Evolutionary conservation across 2,797 vertebrate genomes (phyloP).

Genomic region (Acanthopagrus latus): DNA sequence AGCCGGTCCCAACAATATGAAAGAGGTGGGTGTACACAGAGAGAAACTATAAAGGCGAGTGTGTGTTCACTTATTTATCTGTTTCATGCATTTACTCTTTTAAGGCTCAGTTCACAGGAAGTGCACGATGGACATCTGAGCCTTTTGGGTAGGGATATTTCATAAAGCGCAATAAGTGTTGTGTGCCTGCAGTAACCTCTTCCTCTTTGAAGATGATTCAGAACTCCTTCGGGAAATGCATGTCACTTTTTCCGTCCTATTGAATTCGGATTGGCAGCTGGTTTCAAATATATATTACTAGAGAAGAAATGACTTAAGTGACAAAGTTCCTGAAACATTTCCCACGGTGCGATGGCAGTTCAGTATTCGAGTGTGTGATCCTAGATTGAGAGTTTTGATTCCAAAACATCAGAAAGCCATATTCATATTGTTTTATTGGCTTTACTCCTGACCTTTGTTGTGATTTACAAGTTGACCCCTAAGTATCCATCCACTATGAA

Average conservation of each 20-base stretch:
- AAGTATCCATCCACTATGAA: conserved; percentile 16
- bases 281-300: conserved; percentile 37
- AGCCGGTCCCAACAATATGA: conserved; percentile 63
- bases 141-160: conserved; percentile 71
- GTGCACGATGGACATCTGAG: conserved; percentile 65
- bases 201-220: conserved; percentile 48
- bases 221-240: conserved; percentile 25
- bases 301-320: conserved; percentile 4
- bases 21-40: conserved; percentile 57
- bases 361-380: not conserved
- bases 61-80: conserved; percentile 84
- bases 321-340: conserved; percentile 21
- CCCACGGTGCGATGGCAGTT: not conserved
- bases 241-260: conserved; percentile 26
- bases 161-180: conserved; percentile 68
- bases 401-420: conserved; percentile 22
- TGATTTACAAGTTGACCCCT: conserved; percentile 31
- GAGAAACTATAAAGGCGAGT: conserved; percentile 71
- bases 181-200: conserved; percentile 46
- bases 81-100: conserved; percentile 76
- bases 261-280: conserved; percentile 43
- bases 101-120: conserved; percentile 72
- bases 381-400: not conserved
- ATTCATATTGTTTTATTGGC: conserved; percentile 34
- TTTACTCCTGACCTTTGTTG: conserved; percentile 49